These are phyloP conservation scores for Tetranychus piercei DNA, from an alignment of 2,888 invertebrate genomes.

Conservation along the genomic window DNA sequence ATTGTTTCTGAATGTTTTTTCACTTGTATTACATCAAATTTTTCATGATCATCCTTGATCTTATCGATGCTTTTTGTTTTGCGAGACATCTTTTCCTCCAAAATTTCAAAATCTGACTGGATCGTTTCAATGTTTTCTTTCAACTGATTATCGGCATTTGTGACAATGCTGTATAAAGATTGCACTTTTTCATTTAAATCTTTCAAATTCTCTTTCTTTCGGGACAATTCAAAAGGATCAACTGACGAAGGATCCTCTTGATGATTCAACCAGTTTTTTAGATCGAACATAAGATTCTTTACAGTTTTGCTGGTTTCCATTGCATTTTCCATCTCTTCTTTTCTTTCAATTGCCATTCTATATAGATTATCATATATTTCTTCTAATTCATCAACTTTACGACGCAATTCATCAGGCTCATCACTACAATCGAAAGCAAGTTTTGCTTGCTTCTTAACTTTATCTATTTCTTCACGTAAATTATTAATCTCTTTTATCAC, in stretches of 20 bases:
- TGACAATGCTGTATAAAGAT: background rate
- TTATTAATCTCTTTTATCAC: conserved; percentile 2
- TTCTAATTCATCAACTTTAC: background rate
- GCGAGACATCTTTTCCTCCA: background rate
- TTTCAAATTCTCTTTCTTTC: background rate
- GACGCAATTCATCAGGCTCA: background rate
- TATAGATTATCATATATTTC: background rate
- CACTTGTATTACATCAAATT: background rate
- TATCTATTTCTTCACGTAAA: conserved; percentile 7
- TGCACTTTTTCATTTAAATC: conserved; percentile 6
- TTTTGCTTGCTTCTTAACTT: background rate
- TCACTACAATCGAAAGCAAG: background rate
- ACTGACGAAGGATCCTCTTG: conserved; percentile 7
- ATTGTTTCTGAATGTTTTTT: background rate
- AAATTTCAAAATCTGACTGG: background rate
- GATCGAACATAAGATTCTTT: background rate
- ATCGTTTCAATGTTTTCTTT: background rate
- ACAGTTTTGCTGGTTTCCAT: background rate
- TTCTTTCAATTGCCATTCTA: background rate
- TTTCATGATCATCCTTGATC: background rate
- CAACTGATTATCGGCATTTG: background rate
- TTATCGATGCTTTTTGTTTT: background rate
- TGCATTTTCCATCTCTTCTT: background rate
- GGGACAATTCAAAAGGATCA: background rate
- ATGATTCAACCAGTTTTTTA: conserved; percentile 6